phyloP scores from a whole-genome alignment of 1,140 invertebrate genomes.

The Lycorma delicatula region DNA sequence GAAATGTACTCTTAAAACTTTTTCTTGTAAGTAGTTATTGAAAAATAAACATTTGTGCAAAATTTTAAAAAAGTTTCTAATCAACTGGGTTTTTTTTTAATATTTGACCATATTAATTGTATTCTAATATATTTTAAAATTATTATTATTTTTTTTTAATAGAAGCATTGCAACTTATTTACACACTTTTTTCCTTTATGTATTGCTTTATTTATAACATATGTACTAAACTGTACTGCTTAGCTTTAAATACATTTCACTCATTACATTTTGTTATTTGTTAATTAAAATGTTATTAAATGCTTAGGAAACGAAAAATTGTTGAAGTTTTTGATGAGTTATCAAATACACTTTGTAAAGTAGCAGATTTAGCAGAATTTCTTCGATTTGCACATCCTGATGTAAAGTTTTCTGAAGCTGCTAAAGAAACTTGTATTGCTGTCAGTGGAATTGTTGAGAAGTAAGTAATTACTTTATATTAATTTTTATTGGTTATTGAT shows the following conservation, averaged over 20 bases:
- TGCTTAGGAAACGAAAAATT: conserved; percentile 53
- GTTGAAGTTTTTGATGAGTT: conserved; percentile 90
- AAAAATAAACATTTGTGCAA: too few species aligned
- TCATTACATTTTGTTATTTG: conserved; percentile 19
- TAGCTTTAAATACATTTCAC: conserved; percentile 10
- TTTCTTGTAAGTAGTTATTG: too few species aligned
- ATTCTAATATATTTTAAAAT: neutral
- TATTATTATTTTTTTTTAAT: neutral
- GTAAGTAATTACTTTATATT: conserved; percentile 43
- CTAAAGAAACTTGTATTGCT: conserved; percentile 76
- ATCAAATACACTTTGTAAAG: conserved; percentile 85
- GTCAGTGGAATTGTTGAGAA: conserved; percentile 88
- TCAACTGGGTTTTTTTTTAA: too few species aligned
- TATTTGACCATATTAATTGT: neutral
- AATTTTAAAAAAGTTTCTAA: too few species aligned
- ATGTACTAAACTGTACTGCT: neutral
- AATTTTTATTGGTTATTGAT: too few species aligned
- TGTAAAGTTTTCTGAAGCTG: conserved; percentile 59
- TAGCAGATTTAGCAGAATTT: conserved; percentile 94
- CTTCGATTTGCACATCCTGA: conserved; percentile 84
- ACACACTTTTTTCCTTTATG: neutral
- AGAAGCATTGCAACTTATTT: neutral
- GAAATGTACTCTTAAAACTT: too few species aligned
- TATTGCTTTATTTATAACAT: neutral
- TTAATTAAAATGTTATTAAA: conserved; percentile 8